Percentiles rank a stretch among this genome's conserved stretches.
Conservation (phyloP, 1,140 invertebrate species). For the Oryzaephilus surinamensis region DNA sequence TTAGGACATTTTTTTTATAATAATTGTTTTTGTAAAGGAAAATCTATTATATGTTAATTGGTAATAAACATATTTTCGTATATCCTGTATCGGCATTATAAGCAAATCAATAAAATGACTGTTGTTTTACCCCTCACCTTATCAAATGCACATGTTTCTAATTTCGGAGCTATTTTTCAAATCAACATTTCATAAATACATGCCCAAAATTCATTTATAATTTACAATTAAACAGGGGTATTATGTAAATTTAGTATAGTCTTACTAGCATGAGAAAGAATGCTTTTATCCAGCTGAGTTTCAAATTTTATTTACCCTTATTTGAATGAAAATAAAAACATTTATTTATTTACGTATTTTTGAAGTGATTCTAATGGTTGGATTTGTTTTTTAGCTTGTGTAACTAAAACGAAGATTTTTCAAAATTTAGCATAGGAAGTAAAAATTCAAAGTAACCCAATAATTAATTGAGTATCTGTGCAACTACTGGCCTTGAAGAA, state of each 20-base stretch:
- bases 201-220: too few species aligned
- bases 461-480: conserved; percentile 33
- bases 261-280: too few species aligned
- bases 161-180: conserved; percentile 2
- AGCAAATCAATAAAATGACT: conserved; percentile 32
- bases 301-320: background rate
- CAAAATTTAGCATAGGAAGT: conserved; percentile 48
- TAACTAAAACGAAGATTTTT: conserved; percentile 52
- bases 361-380: too few species aligned
- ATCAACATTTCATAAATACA: background rate
- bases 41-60: background rate
- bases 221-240: too few species aligned
- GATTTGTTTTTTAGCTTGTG: conserved; percentile 55
- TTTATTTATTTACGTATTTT: conserved; percentile 3
- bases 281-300: too few species aligned
- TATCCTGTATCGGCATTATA: conserved; percentile 6
- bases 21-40: background rate
- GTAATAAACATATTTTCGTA: too few species aligned
- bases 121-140: conserved; percentile 25
- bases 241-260: too few species aligned
- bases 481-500: conserved; percentile 34
- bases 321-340: conserved; percentile 1
- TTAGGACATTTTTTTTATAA: too few species aligned
- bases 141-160: conserved; percentile 27
- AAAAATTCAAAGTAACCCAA: conserved; percentile 44